phyloP scores from a whole-genome alignment of 2,888 invertebrate species.

The Chrysomela aeneicollis region DNA sequence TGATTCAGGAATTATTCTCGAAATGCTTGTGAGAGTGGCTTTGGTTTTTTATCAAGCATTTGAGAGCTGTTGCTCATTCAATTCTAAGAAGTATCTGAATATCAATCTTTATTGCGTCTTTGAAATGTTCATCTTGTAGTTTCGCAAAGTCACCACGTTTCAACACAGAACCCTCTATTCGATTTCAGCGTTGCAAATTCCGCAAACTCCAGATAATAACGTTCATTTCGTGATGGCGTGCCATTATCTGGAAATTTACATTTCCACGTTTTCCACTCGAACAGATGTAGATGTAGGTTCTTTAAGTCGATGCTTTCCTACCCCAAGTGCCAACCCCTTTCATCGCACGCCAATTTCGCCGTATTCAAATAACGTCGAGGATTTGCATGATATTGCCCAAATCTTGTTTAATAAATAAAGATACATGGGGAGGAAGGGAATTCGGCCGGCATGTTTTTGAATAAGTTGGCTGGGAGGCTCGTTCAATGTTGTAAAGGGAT shows the following conservation, averaged over 20 bases:
- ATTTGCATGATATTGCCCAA: constrained; percentile 36
- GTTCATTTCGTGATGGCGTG: constrained; percentile 32
- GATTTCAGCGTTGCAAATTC: constrained; percentile 23
- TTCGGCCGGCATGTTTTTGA: neutral
- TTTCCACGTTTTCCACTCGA: constrained; percentile 38
- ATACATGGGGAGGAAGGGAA: constrained; percentile 4
- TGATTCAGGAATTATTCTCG: too few relatives aligned
- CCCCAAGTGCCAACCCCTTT: constrained; percentile 21
- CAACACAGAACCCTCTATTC: too few relatives aligned
- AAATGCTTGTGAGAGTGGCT: too few relatives aligned
- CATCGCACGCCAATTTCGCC: constrained; percentile 27
- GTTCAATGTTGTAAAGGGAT: neutral
- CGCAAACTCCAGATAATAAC: constrained; percentile 30
- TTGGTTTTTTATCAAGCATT: too few relatives aligned
- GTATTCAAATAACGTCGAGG: constrained; percentile 31
- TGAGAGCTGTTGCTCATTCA: too few relatives aligned
- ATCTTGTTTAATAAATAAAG: constrained; percentile 26
- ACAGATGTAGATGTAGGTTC: constrained; percentile 39
- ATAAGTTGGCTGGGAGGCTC: neutral
- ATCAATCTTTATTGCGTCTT: too few relatives aligned
- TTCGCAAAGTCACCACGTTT: too few relatives aligned
- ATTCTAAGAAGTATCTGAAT: too few relatives aligned
- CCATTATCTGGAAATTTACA: constrained; percentile 41
- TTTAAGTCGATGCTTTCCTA: constrained; percentile 8
- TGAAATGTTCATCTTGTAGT: too few relatives aligned